Conservation (phyloP, 2,113 vertebrate genomes). For the Ptilorrhoa leucosticta region DNA sequence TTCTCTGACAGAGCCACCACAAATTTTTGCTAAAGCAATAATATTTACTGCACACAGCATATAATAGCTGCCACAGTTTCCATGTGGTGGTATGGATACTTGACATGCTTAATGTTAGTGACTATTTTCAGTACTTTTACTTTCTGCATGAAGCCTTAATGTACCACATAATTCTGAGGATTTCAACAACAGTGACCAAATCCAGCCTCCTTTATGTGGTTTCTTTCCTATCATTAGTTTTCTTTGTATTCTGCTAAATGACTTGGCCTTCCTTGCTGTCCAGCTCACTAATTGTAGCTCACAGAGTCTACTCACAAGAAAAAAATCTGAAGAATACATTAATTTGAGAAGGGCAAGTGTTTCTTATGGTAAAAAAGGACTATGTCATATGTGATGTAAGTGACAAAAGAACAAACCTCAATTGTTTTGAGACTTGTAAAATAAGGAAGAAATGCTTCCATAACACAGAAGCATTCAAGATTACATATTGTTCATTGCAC, state of each 20-base stretch:
- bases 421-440: background rate
- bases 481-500: background rate
- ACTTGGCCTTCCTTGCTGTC: background rate
- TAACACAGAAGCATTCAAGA: background rate
- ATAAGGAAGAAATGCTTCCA: background rate
- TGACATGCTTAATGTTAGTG: background rate
- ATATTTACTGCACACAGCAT: background rate
- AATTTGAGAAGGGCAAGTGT: background rate
- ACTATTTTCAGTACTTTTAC: background rate
- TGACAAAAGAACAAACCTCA: background rate
- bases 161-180: background rate
- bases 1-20: background rate
- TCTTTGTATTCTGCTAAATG: background rate
- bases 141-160: background rate
- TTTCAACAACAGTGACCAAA: background rate
- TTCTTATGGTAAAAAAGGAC: background rate
- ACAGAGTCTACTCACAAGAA: background rate
- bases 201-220: background rate
- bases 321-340: background rate
- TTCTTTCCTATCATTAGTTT: background rate
- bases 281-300: background rate
- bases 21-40: background rate
- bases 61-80: background rate
- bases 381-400: background rate
- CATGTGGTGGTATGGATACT: background rate